Evolutionary conservation across 2,113 vertebrate genomes (phyloP).

Genomic region (Lasiurus borealis): DNA sequence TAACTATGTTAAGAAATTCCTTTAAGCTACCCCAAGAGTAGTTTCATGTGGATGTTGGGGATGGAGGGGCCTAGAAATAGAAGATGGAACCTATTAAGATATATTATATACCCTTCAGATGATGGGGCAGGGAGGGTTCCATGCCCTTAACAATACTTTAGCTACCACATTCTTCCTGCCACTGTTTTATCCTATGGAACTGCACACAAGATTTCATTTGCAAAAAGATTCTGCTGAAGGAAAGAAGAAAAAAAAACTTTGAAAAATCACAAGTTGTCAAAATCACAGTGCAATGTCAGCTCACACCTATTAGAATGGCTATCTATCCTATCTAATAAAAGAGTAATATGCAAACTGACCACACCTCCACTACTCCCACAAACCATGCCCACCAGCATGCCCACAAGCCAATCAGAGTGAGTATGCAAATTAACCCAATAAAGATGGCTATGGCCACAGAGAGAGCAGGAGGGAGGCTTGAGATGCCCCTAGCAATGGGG

Average conservation of each 20-base stretch:
- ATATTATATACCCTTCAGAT: background rate
- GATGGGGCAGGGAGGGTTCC: background rate
- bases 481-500: too few species aligned
- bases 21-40: background rate
- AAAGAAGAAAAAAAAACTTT: background rate
- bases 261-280: slow-evolving; percentile 16
- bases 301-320: background rate
- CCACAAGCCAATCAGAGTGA: too few species aligned
- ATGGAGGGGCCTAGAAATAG: background rate
- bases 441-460: too few species aligned
- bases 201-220: background rate
- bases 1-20: background rate
- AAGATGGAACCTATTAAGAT: background rate
- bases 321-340: too few species aligned
- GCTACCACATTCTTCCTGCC: background rate
- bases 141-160: background rate
- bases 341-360: too few species aligned
- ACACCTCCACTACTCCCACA: too few species aligned
- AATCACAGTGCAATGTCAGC: background rate
- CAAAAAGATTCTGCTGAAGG: slow-evolving; percentile 5
- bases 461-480: too few species aligned
- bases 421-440: too few species aligned
- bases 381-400: too few species aligned
- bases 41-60: background rate
- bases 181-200: background rate